These are phyloP conservation scores for Hippocampus guttulatus DNA, from an alignment of 2,113 vertebrate species.

Conservation along the genomic window DNA sequence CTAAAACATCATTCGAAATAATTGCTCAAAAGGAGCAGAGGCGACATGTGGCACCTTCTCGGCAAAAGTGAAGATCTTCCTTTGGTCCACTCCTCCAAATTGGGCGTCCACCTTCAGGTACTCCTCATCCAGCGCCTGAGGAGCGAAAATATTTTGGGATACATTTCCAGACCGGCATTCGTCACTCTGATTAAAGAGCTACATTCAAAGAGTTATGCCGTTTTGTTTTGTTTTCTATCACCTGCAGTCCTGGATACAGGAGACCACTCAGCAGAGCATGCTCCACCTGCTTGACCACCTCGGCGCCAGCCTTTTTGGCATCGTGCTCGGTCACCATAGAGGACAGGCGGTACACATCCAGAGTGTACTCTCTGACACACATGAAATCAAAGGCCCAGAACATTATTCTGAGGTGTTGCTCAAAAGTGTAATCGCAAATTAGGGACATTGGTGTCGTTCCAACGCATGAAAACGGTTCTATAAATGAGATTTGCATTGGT, in stretches of 20 bases:
- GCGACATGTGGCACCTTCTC: conserved; percentile 81
- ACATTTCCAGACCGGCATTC: neutral
- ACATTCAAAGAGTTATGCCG: neutral
- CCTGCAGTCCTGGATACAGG: conserved; percentile 96
- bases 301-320: conserved; percentile 94
- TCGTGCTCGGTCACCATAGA: conserved; percentile 93
- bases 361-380: conserved; percentile 84
- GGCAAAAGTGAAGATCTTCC: conserved; percentile 97
- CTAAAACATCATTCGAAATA: too few species aligned
- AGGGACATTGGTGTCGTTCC: too few species aligned
- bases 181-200: neutral
- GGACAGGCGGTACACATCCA: conserved; percentile 91
- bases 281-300: conserved; percentile 98
- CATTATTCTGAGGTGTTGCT: too few species aligned
- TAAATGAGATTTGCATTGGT: too few species aligned
- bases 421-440: too few species aligned
- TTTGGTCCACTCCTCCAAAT: conserved; percentile 95
- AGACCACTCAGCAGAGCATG: conserved; percentile 93
- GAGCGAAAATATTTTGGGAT: neutral
- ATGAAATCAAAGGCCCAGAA: neutral
- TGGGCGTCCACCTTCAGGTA: conserved; percentile 95
- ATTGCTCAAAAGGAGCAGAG: neutral
- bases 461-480: too few species aligned
- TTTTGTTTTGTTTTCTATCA: conserved; percentile 34
- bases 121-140: conserved; percentile 93